Evolutionary conservation across 2,113 vertebrate species (phyloP).

Genomic region (Rhabdornis inornatus): DNA sequence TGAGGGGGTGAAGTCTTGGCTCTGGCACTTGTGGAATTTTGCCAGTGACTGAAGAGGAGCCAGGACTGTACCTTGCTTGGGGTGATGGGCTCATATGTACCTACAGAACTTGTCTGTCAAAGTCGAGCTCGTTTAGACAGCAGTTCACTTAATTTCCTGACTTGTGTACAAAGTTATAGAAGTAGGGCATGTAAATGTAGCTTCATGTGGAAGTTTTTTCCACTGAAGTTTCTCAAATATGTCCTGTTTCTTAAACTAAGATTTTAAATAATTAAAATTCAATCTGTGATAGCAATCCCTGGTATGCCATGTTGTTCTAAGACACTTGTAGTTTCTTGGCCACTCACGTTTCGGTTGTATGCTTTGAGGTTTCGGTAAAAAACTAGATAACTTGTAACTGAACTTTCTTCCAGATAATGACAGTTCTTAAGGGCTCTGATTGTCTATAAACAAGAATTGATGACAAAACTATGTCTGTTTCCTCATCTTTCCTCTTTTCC

Average conservation of each 20-base stretch:
- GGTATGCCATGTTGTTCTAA: not conserved
- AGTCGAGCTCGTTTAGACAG: not conserved
- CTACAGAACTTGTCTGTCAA: constrained; percentile 29
- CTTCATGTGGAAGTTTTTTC: not conserved
- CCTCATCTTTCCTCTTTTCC: not conserved
- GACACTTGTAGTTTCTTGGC: not conserved
- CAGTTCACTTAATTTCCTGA: constrained; percentile 9
- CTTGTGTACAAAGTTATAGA: not conserved
- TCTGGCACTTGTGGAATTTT: not conserved
- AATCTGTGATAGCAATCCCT: not conserved
- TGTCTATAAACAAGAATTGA: not conserved
- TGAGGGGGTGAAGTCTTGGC: constrained; percentile 39
- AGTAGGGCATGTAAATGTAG: not conserved
- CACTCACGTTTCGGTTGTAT: not conserved
- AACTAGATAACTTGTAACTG: not conserved
- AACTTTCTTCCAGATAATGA: not conserved
- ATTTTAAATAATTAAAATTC: not conserved
- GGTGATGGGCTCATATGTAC: not conserved
- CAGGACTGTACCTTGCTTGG: constrained; percentile 20
- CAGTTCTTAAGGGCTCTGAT: not conserved
- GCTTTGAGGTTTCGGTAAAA: not conserved
- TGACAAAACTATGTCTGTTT: not conserved
- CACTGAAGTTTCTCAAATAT: not conserved
- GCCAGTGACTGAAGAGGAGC: constrained; percentile 30
- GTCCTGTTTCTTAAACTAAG: not conserved